Base-by-base conservation (phyloP, 2,888 invertebrate species). In the Pristionchus entomophagus region DNA sequence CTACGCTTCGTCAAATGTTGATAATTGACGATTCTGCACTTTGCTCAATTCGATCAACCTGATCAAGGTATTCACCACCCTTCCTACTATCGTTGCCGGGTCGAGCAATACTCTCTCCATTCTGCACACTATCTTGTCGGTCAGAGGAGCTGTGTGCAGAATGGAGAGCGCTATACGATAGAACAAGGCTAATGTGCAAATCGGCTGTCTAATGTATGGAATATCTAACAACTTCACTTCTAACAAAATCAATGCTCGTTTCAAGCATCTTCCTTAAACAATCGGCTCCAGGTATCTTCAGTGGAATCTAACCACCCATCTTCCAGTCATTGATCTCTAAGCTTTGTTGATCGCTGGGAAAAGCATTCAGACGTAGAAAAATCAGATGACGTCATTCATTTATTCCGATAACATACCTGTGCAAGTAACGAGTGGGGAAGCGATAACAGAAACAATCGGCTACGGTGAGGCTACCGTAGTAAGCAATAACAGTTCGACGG, bases 331-430 rank as follows among this genome's bases (percentile, higher is more conserved):
- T 3, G 53, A 53, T 12, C 53, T 19, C 53, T 53, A 53, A 53
- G 53, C 14, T 53, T 53, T 53, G 3, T 6, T 53, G 51, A 53
- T 14, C 22, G 3, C 22, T 53, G 51, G 3, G 59, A n/a, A 14
- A 29, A 29, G 5, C 59, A 53, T 19, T n/a, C n/a, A n/a, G n/a
- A n/a, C n/a, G n/a, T n/a, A n/a, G n/a, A n/a, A n/a, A n/a, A n/a
- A n/a, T n/a, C n/a, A 45, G 35, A 38, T 73, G 41, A 73, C 45
- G 45, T 26, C n/a, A 45, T 0, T 26, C 22, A 45, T 73, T 73
- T 41, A 73, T 73, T 73, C 73, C 41, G 73, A 73, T 73, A 73
- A 45, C 73, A 73, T 45, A 38, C 38, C 38, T 73, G 73, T 73
- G 41, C 73, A 73, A 73, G 41, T 73, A 73, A 73, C 73, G 73